Conservation (phyloP, 2,797 vertebrate species). For the Apogon talboti region DNA sequence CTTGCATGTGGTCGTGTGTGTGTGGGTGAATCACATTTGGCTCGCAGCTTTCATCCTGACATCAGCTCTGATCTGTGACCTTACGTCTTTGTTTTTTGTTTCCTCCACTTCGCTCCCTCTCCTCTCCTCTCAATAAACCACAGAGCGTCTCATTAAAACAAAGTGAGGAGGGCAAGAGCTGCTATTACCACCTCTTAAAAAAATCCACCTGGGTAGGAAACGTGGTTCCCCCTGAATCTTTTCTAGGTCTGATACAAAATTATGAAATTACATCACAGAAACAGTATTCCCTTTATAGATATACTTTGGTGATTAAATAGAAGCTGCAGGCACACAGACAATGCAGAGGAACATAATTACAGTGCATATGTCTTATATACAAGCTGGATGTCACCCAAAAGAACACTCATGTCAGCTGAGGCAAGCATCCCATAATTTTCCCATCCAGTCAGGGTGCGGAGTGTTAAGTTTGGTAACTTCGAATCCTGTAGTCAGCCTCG, state of each 20-base stretch:
- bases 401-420: slow-evolving; percentile 41
- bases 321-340: slow-evolving; percentile 12
- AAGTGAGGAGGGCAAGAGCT: slow-evolving; percentile 7
- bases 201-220: slow-evolving; percentile 14
- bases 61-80: slow-evolving; percentile 57
- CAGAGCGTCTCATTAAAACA: slow-evolving; percentile 16
- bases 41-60: slow-evolving; percentile 31
- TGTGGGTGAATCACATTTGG: slow-evolving; percentile 28
- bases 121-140: background rate
- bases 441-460: slow-evolving; percentile 53
- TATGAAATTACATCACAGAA: background rate
- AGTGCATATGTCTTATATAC: slow-evolving; percentile 35
- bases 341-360: slow-evolving; percentile 43
- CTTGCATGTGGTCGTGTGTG: no score
- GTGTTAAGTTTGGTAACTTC: slow-evolving; percentile 33
- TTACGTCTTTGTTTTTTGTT: slow-evolving; percentile 52
- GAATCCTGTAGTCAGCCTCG: slow-evolving; percentile 38
- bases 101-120: background rate
- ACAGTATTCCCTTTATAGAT: background rate
- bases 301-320: background rate
- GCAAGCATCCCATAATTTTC: slow-evolving; percentile 58
- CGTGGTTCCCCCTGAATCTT: slow-evolving; percentile 4
- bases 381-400: slow-evolving; percentile 58
- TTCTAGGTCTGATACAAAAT: slow-evolving; percentile 8
- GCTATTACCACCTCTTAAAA: slow-evolving; percentile 22